Percentiles rank a stretch among this genome's conserved stretches.
phyloP scores from a whole-genome alignment of 2,888 invertebrate genomes.

The Dryocosmus kuriphilus region DNA sequence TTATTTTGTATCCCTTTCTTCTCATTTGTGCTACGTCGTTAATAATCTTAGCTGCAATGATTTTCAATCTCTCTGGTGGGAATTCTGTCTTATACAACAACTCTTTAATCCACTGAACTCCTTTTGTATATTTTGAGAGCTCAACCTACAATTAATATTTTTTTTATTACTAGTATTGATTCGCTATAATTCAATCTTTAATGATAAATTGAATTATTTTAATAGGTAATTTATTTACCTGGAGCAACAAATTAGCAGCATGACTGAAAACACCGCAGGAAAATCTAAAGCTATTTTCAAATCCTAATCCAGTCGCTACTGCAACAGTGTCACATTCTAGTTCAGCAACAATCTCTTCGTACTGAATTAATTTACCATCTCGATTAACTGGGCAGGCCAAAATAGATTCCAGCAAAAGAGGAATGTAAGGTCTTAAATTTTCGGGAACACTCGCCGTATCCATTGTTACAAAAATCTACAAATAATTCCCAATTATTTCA shows the following conservation, averaged over 20 bases:
- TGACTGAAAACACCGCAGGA: slow-evolving; percentile 86
- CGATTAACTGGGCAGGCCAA: slow-evolving; percentile 87
- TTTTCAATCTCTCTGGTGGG: slow-evolving; percentile 85
- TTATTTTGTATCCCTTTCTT: slow-evolving; percentile 85
- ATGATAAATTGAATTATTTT: not conserved
- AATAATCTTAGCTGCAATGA: slow-evolving; percentile 89
- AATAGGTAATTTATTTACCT: slow-evolving; percentile 78
- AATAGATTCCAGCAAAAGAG: slow-evolving; percentile 86
- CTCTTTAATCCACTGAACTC: slow-evolving; percentile 88
- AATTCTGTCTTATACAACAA: slow-evolving; percentile 86
- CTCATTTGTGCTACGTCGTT: slow-evolving; percentile 89
- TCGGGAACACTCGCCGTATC: slow-evolving; percentile 83
- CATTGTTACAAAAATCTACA: slow-evolving; percentile 85
- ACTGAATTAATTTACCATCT: slow-evolving; percentile 80
- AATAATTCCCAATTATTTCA: slow-evolving; percentile 53
- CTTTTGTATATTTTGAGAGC: slow-evolving; percentile 85
- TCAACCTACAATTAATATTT: slow-evolving; percentile 81
- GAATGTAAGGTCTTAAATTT: slow-evolving; percentile 85
- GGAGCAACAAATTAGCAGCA: slow-evolving; percentile 83
- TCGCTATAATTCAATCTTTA: not conserved
- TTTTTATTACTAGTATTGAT: not conserved
- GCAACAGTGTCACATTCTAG: slow-evolving; percentile 87
- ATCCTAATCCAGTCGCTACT: slow-evolving; percentile 82
- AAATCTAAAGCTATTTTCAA: slow-evolving; percentile 81
- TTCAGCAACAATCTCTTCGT: slow-evolving; percentile 88